Percentiles rank a stretch among this genome's conserved stretches.
phyloP scores from a whole-genome alignment of 2,888 invertebrate genomes.

The Drosophila birchii region DNA sequence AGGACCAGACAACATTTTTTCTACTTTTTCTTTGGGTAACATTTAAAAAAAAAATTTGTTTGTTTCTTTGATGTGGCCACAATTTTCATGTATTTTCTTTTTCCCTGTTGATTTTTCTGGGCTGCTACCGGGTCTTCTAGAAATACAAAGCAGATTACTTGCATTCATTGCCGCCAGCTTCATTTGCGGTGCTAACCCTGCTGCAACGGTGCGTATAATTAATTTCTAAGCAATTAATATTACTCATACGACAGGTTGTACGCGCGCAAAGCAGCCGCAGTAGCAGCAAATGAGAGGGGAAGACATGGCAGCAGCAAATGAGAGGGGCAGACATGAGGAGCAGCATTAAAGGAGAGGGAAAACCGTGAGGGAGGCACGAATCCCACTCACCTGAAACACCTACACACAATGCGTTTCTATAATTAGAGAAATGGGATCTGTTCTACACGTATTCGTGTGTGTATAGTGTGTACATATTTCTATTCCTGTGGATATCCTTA shows the following conservation, averaged over 20 bases:
- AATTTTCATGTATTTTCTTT: slow-evolving; percentile 2
- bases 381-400: slow-evolving; percentile 11
- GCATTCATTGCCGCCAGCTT: slow-evolving; percentile 18
- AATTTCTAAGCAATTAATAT: slow-evolving; percentile 69
- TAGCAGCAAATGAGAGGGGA: slow-evolving; percentile 12
- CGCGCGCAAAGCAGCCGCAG: slow-evolving; percentile 7
- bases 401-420: slow-evolving; percentile 21
- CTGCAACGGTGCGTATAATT: slow-evolving; percentile 70
- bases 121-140: background rate
- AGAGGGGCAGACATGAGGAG: background rate
- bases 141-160: slow-evolving; percentile 20
- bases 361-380: background rate
- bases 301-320: slow-evolving; percentile 9
- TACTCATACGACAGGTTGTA: slow-evolving; percentile 53
- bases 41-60: slow-evolving; percentile 1
- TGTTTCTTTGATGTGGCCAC: background rate
- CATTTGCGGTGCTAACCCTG: slow-evolving; percentile 31
- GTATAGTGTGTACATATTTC: background rate
- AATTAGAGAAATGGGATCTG: slow-evolving; percentile 54
- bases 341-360: slow-evolving; percentile 12
- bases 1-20: background rate
- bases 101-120: slow-evolving; percentile 2
- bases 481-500: background rate
- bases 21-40: background rate
- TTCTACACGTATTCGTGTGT: slow-evolving; percentile 2